phyloP scores from a whole-genome alignment of 2,888 invertebrate species.

The Dusona sp. region DNA sequence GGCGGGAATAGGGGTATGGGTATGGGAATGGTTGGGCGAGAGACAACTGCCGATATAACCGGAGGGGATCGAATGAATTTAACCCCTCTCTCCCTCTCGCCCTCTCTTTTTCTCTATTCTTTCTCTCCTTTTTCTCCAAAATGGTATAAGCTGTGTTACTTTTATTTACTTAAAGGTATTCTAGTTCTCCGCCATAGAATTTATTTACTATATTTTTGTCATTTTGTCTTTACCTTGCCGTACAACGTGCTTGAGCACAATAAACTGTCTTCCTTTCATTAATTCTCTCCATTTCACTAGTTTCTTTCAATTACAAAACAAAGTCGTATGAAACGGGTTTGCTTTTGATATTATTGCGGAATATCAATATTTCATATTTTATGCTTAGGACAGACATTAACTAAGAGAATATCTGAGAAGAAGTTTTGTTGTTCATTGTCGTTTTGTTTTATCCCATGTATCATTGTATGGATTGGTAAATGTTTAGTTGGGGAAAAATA shows the following conservation, averaged over 20 bases:
- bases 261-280: neutral
- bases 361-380: neutral
- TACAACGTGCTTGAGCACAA: neutral
- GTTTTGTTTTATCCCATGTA: too few species aligned
- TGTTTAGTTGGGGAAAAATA: too few species aligned
- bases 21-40: neutral
- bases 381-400: neutral
- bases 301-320: neutral
- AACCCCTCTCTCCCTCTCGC: conserved; percentile 19
- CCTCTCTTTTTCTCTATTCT: neutral
- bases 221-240: neutral
- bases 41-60: conserved; percentile 13
- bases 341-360: neutral
- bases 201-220: neutral
- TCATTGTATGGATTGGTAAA: too few species aligned
- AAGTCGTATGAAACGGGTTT: neutral
- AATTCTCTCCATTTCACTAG: neutral
- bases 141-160: neutral
- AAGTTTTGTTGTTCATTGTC: too few species aligned
- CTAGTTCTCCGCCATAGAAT: neutral
- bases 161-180: neutral
- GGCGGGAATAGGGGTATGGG: conserved; percentile 35
- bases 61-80: conserved; percentile 14
- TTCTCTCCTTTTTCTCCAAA: neutral
- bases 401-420: too few species aligned